Evolutionary conservation across 2,888 invertebrate species (phyloP), one percentile per base, ranked within the genome.

Genomic region (Volucella inanis): DNA sequence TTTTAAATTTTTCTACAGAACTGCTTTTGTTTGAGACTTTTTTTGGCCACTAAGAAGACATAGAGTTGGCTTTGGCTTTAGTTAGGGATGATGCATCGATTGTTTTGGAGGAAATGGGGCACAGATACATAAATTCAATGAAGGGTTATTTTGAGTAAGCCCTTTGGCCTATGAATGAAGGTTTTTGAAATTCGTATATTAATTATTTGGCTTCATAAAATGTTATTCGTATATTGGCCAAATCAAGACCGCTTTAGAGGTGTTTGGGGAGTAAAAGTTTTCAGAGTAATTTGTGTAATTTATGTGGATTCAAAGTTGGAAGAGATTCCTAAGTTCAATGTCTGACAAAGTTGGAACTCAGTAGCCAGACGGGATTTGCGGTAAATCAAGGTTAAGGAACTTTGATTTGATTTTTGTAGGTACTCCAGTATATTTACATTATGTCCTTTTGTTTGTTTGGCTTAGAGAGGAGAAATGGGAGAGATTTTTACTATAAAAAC

Each of bases 81-180:
- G 47, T 38, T 64, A 38, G n/a, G 59, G 72, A 72, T 55, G 74
- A 68, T 68, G 59, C 71, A 77, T 81, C 85, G 76, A 77, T 81
- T 81, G 85, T 81, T 81, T 76, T 68, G 57, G 49, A 72, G 85
- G 85, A 77, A 85, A 85, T 85, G 81, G 85, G 81, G 57, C 85
- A 71, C 64, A 72, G 54, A 62, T 57, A 81, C 68, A 59, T 67
- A 61, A 59, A 70, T 72, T 67, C 67, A 77, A 82, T 78, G 72
- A 77, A 67, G 78, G 67, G 67, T 57, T 82, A 18, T 8, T 45
- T 71, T 47, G 15, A 65, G 45, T 57, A 71, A 71, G 61, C 47
- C 52, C 54, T 4, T 10, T 49, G 12, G 61, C 31, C 38, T 41
- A 62, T 50, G 65, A 43, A 15, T 18, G n/a, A 31, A 31, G 41